Evolutionary conservation across 2,797 vertebrate species (phyloP), one percentile per base, ranked within the genome.

Genomic region (Fratercula arctica): DNA sequence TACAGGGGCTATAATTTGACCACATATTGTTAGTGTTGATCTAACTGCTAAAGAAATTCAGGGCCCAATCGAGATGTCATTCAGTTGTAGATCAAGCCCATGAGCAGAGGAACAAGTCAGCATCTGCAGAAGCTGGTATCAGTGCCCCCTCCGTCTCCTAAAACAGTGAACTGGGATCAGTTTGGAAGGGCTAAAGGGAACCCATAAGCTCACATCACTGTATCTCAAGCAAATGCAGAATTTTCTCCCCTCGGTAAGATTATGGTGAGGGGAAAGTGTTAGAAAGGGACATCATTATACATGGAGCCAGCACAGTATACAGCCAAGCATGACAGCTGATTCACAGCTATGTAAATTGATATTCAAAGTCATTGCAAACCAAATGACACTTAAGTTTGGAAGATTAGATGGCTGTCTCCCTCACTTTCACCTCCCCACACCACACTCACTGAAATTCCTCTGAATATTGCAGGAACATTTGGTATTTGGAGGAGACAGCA

Each of bases 401-500:
- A 94, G 60, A 89, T 31, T 74, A 91, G 81, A 80, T 70, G 29
- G 4, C 85, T 87, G 41, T 25, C 67, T 89, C 79, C 18, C 78
- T 87, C 90, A 39, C 45, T 94, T 85, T 92, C 78, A 70, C 72
- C 35, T 79, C 57, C 69, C 41, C n/a, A 56, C 11, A 60, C 61
- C 78, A 89, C 3, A 0, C 82, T 92, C 84, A 56, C 87, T 85
- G 75, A 85, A 95, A 87, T 80, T 82, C 57, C 45, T 83, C 68
- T n/a, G 10, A 93, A 95, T 95, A 93, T 94, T 93, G 86, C 88
- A 90, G 72, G 92, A 93, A 85, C 21, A 87, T 69, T 95, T 95
- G 81, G 81, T 93, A 85, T 94, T 94, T 96, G 72, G 86, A 93
- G 53, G 94, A 90, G 92, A 96, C 87, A 97, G 92, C 93, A 95